Evolutionary conservation across 2,797 vertebrate species (phyloP).

Genomic region (Pangasius mekongensis): DNA sequence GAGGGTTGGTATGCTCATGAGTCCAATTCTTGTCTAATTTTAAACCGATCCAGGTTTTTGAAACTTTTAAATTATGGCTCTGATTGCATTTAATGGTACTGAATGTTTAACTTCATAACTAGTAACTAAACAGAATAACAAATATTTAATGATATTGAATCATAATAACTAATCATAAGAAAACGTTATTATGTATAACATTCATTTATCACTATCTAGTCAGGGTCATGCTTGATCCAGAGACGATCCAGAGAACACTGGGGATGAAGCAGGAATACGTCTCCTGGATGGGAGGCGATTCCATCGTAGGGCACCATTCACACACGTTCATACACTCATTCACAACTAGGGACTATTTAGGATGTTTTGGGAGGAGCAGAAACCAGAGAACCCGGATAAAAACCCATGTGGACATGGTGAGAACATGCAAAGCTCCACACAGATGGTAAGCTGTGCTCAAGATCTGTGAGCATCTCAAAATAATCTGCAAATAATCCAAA

Average conservation of each 20-base stretch:
- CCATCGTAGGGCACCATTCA: not conserved
- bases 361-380: not conserved
- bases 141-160: not conserved
- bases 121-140: not conserved
- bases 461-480: not conserved
- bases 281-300: not conserved
- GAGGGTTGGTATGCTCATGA: not conserved
- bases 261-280: not conserved
- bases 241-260: not conserved
- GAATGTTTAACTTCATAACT: too few species aligned
- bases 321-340: not conserved
- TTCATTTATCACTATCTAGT: not conserved
- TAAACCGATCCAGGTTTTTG: not conserved
- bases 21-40: not conserved
- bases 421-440: not conserved
- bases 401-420: not conserved
- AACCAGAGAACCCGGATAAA: not conserved
- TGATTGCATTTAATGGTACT: not conserved
- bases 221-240: not conserved
- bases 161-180: not conserved
- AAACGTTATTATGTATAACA: not conserved
- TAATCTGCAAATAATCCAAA: not conserved
- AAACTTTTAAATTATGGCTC: not conserved
- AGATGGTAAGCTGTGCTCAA: not conserved
- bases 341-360: not conserved